phyloP scores from a whole-genome alignment of 1,140 invertebrate species.

The Maconellicoccus hirsutus region DNA sequence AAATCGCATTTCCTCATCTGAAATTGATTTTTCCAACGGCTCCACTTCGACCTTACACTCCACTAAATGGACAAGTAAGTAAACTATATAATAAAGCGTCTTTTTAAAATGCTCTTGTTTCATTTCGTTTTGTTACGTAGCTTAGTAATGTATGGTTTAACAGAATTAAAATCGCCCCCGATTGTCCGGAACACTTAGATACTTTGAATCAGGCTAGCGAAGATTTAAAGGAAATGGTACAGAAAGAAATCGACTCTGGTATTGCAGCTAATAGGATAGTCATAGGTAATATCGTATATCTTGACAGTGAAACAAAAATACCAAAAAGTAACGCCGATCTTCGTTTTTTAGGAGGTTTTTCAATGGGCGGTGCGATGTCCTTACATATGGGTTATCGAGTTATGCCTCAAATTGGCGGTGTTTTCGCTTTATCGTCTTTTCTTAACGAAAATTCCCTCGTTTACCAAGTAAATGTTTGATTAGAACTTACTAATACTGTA shows the following conservation, averaged over 20 bases:
- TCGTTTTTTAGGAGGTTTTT: conserved; percentile 50
- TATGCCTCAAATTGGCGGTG: conserved; percentile 47
- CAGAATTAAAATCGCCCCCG: conserved; percentile 43
- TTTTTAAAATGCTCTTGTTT: neutral
- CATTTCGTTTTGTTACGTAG: conserved; percentile 33
- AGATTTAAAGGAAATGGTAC: conserved; percentile 45
- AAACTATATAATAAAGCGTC: neutral
- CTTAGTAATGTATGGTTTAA: conserved; percentile 58
- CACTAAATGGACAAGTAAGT: conserved; percentile 45
- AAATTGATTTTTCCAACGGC: conserved; percentile 59
- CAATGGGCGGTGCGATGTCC: conserved; percentile 60
- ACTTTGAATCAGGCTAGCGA: conserved; percentile 46
- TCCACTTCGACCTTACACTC: conserved; percentile 51
- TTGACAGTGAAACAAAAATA: neutral
- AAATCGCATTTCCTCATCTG: conserved; percentile 52
- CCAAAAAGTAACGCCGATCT: conserved; percentile 11
- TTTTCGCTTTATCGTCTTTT: conserved; percentile 58
- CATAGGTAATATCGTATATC: conserved; percentile 37
- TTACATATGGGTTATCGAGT: conserved; percentile 52
- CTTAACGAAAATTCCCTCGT: conserved; percentile 52
- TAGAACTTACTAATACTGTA: neutral
- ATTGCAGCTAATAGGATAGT: conserved; percentile 52
- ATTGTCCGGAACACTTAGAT: conserved; percentile 45
- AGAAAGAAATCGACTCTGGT: conserved; percentile 47
- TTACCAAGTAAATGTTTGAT: conserved; percentile 24